Evolutionary conservation across 2,888 invertebrate species (phyloP), one percentile per base, ranked within the genome.

Genomic region (Ophonus ardosiacus): DNA sequence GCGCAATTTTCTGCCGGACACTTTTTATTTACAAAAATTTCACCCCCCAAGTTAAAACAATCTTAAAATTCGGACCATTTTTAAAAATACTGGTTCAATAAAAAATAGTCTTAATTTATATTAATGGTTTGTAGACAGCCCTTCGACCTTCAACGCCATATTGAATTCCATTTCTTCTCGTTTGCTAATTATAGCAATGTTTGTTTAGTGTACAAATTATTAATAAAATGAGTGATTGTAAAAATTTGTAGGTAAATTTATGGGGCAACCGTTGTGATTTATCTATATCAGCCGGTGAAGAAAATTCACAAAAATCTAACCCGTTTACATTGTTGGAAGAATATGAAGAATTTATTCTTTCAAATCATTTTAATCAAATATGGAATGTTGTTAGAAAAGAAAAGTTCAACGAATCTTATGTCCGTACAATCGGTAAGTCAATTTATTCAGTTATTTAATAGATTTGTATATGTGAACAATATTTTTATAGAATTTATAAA

Each of bases 211-310:
- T n/a, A n/a, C n/a, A 31, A 31, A 31, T 3, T 31, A 6, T 31
- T 31, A 31, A 31, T n/a, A 31, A 51, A 51, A 5, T 51, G 13
- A 51, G 13, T 51, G 4, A 51, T 51, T 51, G 43, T 51, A 4
- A 76, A 57, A 24, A 10, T 68, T 90, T 92, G 0, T 90, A 96
- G 94, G 89, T 96, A 13, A 95, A 96, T 89, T 92, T 99, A 10
- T 99, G 99, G 99, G 97, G 98, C 0, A 99, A 99, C 91, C 96
- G 97, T 89, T 97, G 97, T 90, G 99, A 99, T 92, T 91, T 99
- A 78, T 98, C 98, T 0, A 92, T 99, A 65, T 95, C 97, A 0
- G 93, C 93, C 51, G 98, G 98, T 81, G 93, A 94, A 59, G 93
- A 94, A 84, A 92, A 93, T 68, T 92, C 92, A 65, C 93, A 94